Conservation (phyloP, 2,888 invertebrate genomes). For the Parasteatoda lunata region DNA sequence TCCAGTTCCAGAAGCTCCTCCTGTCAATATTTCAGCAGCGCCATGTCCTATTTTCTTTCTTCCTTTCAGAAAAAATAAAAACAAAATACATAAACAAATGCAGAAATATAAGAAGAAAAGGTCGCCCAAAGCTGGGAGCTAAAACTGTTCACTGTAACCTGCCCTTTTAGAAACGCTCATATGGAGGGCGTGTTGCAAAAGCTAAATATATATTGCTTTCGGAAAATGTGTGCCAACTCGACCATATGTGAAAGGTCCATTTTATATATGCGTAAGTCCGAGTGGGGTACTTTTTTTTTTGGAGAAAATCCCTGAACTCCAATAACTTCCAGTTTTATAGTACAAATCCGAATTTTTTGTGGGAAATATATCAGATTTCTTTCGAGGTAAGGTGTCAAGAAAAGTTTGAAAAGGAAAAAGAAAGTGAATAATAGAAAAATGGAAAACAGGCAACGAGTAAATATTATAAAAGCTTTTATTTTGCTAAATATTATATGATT, state of each 20-base stretch:
- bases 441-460: too few species aligned
- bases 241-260: conserved; percentile 15
- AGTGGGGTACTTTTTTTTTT: background rate
- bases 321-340: background rate
- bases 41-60: background rate
- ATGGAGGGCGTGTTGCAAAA: background rate
- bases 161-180: background rate
- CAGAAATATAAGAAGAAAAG: background rate
- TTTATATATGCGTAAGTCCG: conserved; percentile 17
- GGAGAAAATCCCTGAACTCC: background rate
- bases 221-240: background rate
- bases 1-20: background rate
- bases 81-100: conserved; percentile 10
- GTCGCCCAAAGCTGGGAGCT: background rate
- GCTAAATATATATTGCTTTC: conserved; percentile 14
- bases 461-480: too few species aligned
- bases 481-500: too few species aligned
- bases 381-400: background rate
- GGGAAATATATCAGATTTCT: background rate
- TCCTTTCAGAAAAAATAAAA: background rate
- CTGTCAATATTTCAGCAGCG: conserved; percentile 16
- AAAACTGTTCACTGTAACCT: background rate
- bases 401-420: background rate
- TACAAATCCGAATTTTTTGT: conserved; percentile 7
- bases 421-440: too few species aligned